phyloP scores from a whole-genome alignment of 1,140 invertebrate species.

The Aphaenogaster rudis region DNA sequence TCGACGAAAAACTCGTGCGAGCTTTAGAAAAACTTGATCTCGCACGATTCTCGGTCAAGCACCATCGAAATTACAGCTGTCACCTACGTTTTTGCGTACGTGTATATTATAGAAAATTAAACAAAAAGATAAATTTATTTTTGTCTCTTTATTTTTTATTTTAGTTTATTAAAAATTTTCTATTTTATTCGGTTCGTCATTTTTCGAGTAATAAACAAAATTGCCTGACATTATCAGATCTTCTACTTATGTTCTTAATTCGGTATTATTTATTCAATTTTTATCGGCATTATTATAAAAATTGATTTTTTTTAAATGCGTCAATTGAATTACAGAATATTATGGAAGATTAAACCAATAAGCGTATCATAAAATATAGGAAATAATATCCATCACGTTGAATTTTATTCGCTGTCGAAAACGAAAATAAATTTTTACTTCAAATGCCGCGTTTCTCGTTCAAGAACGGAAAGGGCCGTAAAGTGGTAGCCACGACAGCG shows the following conservation, averaged over 20 bases:
- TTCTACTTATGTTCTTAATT: neutral
- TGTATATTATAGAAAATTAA: neutral
- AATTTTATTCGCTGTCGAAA: neutral
- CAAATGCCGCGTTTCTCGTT: neutral
- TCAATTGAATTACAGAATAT: neutral
- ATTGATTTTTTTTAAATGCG: neutral
- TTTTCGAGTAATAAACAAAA: neutral
- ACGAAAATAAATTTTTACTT: constrained; percentile 4
- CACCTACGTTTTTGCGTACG: neutral
- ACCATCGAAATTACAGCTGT: neutral
- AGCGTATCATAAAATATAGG: neutral
- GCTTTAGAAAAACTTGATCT: constrained; percentile 40
- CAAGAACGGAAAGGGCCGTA: neutral
- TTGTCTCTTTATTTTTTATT: too few relatives aligned
- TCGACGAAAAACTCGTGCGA: constrained; percentile 53
- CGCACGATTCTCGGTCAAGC: constrained; percentile 41
- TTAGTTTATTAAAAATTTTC: neutral
- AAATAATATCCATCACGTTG: neutral
- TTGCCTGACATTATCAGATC: neutral
- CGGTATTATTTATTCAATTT: neutral
- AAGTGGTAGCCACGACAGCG: neutral
- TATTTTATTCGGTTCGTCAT: neutral
- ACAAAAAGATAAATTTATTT: neutral
- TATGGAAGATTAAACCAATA: neutral
- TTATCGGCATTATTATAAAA: neutral